Percentiles rank a stretch among this genome's conserved stretches.
These are phyloP conservation scores for Nomada goodeniana DNA, from an alignment of 2,888 invertebrate genomes.

Conservation along the genomic window DNA sequence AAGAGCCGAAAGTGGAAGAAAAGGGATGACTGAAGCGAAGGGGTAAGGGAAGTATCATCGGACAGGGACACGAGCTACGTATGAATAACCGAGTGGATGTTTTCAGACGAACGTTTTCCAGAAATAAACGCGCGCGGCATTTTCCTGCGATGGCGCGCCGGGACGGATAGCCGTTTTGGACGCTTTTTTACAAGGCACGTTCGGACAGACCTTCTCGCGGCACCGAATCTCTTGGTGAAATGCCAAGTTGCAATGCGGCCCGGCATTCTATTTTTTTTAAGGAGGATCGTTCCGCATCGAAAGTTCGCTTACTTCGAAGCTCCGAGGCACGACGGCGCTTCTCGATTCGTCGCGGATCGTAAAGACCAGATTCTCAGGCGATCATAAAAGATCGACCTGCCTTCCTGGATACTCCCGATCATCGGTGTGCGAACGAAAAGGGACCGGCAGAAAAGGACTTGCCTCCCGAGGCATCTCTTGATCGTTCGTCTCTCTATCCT, in stretches of 20 bases:
- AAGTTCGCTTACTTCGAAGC: not conserved
- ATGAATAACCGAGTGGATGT: conserved; percentile 64
- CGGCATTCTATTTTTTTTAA: conserved; percentile 52
- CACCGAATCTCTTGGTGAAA: conserved; percentile 44
- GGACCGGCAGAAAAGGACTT: not conserved
- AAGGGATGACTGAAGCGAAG: not conserved
- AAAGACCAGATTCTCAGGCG: conserved; percentile 5
- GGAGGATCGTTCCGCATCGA: conserved; percentile 24
- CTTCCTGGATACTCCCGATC: conserved; percentile 20
- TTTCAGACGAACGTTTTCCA: conserved; percentile 57
- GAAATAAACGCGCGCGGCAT: conserved; percentile 61
- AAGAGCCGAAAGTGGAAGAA: not conserved
- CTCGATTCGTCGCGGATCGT: not conserved
- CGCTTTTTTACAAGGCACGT: conserved; percentile 52
- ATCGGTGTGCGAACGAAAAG: not conserved
- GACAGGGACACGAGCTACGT: conserved; percentile 41
- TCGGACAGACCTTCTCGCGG: conserved; percentile 47
- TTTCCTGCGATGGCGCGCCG: conserved; percentile 59
- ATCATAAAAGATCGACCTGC: conserved; percentile 8
- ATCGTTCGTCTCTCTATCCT: conserved; percentile 5
- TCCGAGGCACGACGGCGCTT: not conserved
- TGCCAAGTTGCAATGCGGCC: conserved; percentile 49
- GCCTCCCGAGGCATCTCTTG: not conserved
- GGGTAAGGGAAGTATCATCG: not conserved
- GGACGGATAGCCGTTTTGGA: conserved; percentile 54